A percentile compares a stretch with the other conserved stretches of the same genome.
These are phyloP conservation scores for Slavum lentiscoides DNA, from an alignment of 2,888 invertebrate species.

Conservation along the genomic window DNA sequence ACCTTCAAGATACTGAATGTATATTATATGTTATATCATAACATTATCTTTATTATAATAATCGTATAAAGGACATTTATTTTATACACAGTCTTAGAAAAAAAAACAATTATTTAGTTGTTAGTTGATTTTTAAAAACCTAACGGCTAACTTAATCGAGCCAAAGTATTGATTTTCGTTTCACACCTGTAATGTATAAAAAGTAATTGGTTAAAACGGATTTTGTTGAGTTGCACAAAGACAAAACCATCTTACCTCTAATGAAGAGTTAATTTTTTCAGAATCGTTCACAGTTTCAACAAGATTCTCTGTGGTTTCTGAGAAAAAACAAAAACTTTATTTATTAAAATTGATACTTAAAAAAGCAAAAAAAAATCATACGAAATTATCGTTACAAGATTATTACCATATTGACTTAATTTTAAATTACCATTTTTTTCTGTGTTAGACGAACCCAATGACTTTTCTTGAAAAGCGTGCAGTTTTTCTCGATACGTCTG, in stretches of 20 bases:
- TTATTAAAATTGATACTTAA: no score
- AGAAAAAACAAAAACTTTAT: constrained; percentile 6
- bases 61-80: constrained; percentile 19
- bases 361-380: no score
- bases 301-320: background rate
- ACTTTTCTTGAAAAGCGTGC: constrained; percentile 63
- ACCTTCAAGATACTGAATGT: constrained; percentile 19
- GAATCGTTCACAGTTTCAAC: background rate
- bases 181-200: no score
- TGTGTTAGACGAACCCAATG: constrained; percentile 5
- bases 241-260: constrained; percentile 13
- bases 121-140: constrained; percentile 38
- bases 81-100: constrained; percentile 49
- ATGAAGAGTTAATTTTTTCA: constrained; percentile 25
- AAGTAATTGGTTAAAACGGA: background rate
- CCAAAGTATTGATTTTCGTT: constrained; percentile 11
- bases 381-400: background rate
- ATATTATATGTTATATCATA: constrained; percentile 29
- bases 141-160: constrained; percentile 26
- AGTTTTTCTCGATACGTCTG: constrained; percentile 73
- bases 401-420: background rate
- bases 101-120: constrained; percentile 34
- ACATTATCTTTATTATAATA: constrained; percentile 33
- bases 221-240: background rate
- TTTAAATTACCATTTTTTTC: constrained; percentile 28